phyloP scores from a whole-genome alignment of 2,888 invertebrate genomes.

The Trichacis sp. region DNA sequence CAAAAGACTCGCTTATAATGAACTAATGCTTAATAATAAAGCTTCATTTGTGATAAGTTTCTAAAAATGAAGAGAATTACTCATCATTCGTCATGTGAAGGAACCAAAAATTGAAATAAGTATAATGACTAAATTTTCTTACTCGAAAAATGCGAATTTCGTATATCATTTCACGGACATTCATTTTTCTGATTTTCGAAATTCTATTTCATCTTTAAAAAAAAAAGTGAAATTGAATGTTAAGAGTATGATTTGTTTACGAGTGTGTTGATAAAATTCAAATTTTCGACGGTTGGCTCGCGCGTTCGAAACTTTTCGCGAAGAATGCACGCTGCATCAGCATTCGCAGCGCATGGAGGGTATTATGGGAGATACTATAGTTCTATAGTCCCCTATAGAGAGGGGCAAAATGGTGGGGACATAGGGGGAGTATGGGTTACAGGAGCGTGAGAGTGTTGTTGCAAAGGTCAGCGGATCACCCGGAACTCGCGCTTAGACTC shows the following conservation, averaged over 20 bases:
- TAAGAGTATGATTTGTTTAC: not conserved
- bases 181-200: too few species aligned
- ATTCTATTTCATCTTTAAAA: too few species aligned
- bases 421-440: slow-evolving; percentile 68
- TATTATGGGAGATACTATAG: slow-evolving; percentile 45
- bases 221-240: not conserved
- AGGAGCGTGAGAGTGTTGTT: slow-evolving; percentile 70
- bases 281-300: slow-evolving; percentile 35
- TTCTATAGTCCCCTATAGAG: slow-evolving; percentile 53
- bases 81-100: too few species aligned
- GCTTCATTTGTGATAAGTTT: too few species aligned
- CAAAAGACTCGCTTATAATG: too few species aligned
- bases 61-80: too few species aligned
- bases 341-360: slow-evolving; percentile 34
- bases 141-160: too few species aligned
- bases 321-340: slow-evolving; percentile 46
- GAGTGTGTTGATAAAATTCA: slow-evolving; percentile 23
- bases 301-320: slow-evolving; percentile 45
- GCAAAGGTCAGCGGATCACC: slow-evolving; percentile 70
- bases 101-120: too few species aligned
- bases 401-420: slow-evolving; percentile 51
- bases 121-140: too few species aligned
- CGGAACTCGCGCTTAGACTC: slow-evolving; percentile 68
- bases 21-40: too few species aligned
- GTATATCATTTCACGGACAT: too few species aligned